Conservation (phyloP, 53 echinoderm and acorn worm species). For the Paracentrotus lividus region DNA sequence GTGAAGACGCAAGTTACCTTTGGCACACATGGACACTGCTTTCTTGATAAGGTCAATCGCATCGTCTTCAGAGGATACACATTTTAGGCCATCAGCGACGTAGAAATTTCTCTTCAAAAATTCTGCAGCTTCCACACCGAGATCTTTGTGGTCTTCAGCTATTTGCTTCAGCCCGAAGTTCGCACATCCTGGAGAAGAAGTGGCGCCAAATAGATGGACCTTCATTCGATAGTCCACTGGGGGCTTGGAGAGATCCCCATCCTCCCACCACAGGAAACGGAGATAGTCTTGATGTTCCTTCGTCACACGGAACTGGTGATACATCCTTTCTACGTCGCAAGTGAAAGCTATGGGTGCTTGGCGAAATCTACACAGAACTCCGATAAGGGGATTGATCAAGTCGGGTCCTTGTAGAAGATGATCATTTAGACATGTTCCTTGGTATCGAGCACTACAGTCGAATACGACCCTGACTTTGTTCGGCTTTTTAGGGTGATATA, state of each 20-base stretch:
- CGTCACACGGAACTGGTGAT: slow-evolving; percentile 54
- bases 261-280: slow-evolving; percentile 72
- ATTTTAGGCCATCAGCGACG: slow-evolving; percentile 29
- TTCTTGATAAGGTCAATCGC: not conserved
- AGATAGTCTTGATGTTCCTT: slow-evolving; percentile 69
- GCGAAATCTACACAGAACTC: slow-evolving; percentile 61
- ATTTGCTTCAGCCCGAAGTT: slow-evolving; percentile 73
- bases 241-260: not conserved
- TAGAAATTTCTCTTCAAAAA: slow-evolving; percentile 18
- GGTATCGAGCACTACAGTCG: slow-evolving; percentile 60
- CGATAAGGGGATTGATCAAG: slow-evolving; percentile 57
- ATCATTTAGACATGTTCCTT: slow-evolving; percentile 58
- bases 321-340: slow-evolving; percentile 67
- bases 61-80: not conserved
- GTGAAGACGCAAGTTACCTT: not conserved
- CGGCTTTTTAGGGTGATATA: slow-evolving; percentile 61
- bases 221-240: slow-evolving; percentile 76
- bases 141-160: not conserved
- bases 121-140: not conserved
- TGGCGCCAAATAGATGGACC: slow-evolving; percentile 81
- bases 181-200: slow-evolving; percentile 78
- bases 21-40: slow-evolving; percentile 53
- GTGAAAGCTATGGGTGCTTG: slow-evolving; percentile 4
- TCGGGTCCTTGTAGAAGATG: slow-evolving; percentile 69
- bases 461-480: slow-evolving; percentile 72